Percentiles rank a stretch among this genome's conserved stretches.
phyloP scores from a whole-genome alignment of 2,797 vertebrate genomes.

The Pyrocephalus nanus region DNA sequence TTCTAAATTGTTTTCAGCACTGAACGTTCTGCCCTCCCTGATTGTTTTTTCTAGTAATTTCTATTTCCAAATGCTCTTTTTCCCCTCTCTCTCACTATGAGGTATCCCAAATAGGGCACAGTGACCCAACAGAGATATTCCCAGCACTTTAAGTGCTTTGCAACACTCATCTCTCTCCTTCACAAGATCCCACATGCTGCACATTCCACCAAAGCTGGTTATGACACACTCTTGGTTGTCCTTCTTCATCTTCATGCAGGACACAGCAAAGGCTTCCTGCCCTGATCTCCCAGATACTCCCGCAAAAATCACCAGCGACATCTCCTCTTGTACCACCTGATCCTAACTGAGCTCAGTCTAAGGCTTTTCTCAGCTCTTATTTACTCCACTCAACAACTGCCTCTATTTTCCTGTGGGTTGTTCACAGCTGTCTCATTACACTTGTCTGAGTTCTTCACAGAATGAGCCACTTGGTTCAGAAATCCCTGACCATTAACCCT shows the following conservation, averaged over 20 bases:
- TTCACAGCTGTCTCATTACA: neutral
- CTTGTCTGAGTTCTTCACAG: neutral
- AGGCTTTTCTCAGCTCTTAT: neutral
- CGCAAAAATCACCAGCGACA: constrained; percentile 69
- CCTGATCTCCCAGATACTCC: constrained; percentile 84
- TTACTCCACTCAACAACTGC: neutral
- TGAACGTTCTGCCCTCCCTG: neutral
- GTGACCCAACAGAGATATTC: neutral
- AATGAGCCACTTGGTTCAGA: neutral
- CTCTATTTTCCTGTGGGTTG: neutral
- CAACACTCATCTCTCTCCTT: constrained; percentile 55
- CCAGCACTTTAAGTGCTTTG: neutral
- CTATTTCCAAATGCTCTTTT: neutral
- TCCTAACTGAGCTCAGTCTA: neutral
- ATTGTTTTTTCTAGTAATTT: neutral
- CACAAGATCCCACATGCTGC: constrained; percentile 92
- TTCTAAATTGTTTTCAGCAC: neutral
- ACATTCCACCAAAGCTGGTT: constrained; percentile 85
- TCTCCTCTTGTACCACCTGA: neutral
- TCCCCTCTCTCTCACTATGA: neutral
- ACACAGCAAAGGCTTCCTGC: constrained; percentile 80
- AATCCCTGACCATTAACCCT: neutral
- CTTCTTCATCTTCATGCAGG: constrained; percentile 84
- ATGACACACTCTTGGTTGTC: constrained; percentile 85
- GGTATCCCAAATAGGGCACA: neutral